These are phyloP conservation scores for Littorina saxatilis DNA, from an alignment of 1,140 invertebrate genomes.

Conservation along the genomic window DNA sequence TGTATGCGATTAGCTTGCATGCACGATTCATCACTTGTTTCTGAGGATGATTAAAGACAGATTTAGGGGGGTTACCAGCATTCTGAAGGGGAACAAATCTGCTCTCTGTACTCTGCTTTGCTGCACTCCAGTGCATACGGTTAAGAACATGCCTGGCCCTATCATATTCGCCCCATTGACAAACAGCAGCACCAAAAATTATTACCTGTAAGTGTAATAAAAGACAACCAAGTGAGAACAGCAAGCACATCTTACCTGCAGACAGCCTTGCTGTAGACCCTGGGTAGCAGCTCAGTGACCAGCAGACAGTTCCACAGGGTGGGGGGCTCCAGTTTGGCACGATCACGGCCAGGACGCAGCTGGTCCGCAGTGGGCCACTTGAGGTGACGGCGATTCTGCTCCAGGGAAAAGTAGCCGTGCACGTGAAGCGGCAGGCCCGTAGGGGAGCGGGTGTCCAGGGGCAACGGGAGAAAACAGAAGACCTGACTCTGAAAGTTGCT, in stretches of 20 bases:
- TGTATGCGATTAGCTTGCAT: background rate
- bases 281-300: constrained; percentile 58
- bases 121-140: too few relatives aligned
- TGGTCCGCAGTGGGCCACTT: constrained; percentile 61
- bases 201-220: too few relatives aligned
- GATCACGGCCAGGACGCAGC: constrained; percentile 40
- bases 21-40: too few relatives aligned
- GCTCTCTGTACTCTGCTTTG: background rate
- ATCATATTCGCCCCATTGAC: too few relatives aligned
- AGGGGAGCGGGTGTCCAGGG: constrained; percentile 52
- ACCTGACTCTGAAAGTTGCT: constrained; percentile 48
- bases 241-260: background rate
- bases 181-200: too few relatives aligned
- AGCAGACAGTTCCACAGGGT: constrained; percentile 67
- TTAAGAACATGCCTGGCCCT: too few relatives aligned
- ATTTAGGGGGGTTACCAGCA: too few relatives aligned
- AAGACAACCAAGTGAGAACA: background rate
- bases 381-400: constrained; percentile 65
- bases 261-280: background rate
- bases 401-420: constrained; percentile 69
- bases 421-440: constrained; percentile 70
- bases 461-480: constrained; percentile 71
- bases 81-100: too few relatives aligned
- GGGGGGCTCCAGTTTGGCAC: constrained; percentile 51
- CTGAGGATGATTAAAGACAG: too few relatives aligned